Percentiles rank a stretch among this genome's conserved stretches.
phyloP scores from a whole-genome alignment of 2,797 vertebrate genomes.

The Ara ararauna region DNA sequence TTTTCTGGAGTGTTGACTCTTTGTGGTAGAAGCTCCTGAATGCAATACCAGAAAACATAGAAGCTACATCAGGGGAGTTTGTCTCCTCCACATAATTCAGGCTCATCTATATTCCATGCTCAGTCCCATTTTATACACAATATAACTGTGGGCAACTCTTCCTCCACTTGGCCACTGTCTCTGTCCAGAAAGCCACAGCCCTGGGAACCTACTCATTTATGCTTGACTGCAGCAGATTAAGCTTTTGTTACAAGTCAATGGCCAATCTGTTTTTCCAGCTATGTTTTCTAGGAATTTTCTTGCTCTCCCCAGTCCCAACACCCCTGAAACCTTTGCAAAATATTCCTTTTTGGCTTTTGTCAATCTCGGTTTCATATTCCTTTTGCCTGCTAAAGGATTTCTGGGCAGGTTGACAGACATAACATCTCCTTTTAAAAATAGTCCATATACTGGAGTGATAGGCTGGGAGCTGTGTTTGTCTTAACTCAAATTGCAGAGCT shows the following conservation, averaged over 20 bases:
- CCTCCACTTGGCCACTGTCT: background rate
- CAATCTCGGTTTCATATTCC: constrained; percentile 1
- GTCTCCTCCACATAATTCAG: background rate
- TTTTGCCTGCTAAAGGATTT: background rate
- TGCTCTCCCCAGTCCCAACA: background rate
- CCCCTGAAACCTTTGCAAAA: constrained; percentile 5
- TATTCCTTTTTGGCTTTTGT: constrained; percentile 7
- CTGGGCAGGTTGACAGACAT: constrained; percentile 50
- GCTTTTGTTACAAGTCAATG: background rate
- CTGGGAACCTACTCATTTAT: background rate
- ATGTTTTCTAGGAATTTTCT: constrained; percentile 20
- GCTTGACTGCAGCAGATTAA: background rate
- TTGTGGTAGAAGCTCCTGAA: background rate
- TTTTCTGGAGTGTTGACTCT: background rate
- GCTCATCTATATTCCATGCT: background rate
- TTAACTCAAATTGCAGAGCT: constrained; percentile 33
- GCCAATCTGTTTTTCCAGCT: background rate
- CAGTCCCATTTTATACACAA: background rate
- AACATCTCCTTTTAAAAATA: constrained; percentile 36
- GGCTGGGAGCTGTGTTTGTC: background rate
- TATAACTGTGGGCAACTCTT: background rate
- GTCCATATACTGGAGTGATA: background rate
- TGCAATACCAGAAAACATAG: background rate
- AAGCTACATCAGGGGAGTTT: background rate
- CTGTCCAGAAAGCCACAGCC: background rate